A percentile compares a stretch with the other conserved stretches of the same genome.
Evolutionary conservation across 2,888 invertebrate genomes (phyloP).

Genomic region (Drosophila cognata): DNA sequence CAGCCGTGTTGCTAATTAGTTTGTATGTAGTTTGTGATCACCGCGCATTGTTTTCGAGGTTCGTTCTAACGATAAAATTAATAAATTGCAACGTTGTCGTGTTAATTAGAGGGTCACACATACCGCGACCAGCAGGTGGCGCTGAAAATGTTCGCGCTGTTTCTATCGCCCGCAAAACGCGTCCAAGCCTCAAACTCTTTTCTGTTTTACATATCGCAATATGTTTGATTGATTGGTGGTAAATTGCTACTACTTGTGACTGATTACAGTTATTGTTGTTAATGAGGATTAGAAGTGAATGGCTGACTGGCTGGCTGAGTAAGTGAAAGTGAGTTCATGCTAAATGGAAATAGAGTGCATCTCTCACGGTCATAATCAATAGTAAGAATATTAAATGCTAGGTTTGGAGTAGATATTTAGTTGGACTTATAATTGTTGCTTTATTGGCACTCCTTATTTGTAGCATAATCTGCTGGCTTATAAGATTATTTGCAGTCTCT

Average conservation of each 20-base stretch:
- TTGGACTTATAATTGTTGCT: neutral
- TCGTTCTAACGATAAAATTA: conserved; percentile 46
- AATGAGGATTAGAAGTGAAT: conserved; percentile 29
- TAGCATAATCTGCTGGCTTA: neutral
- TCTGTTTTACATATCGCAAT: conserved; percentile 12
- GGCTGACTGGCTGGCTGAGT: conserved; percentile 15
- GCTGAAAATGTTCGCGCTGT: conserved; percentile 44
- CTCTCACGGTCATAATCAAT: conserved; percentile 6
- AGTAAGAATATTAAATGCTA: neutral
- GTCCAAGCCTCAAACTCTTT: conserved; percentile 22
- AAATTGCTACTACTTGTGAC: conserved; percentile 57
- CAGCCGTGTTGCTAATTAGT: conserved; percentile 47
- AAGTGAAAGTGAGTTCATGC: conserved; percentile 46
- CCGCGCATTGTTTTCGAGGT: conserved; percentile 36
- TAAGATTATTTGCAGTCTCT: neutral
- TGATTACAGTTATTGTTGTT: conserved; percentile 66
- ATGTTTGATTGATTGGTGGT: conserved; percentile 49
- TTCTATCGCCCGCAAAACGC: conserved; percentile 53
- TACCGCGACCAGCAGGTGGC: conserved; percentile 62
- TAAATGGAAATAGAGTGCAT: conserved; percentile 14
- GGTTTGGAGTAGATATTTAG: neutral
- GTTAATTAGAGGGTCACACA: conserved; percentile 64
- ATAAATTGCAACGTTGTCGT: conserved; percentile 66
- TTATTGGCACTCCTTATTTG: neutral
- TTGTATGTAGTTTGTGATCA: conserved; percentile 23